Base-by-base conservation (phyloP, 2,113 vertebrate species). In the Conger conger region DNA sequence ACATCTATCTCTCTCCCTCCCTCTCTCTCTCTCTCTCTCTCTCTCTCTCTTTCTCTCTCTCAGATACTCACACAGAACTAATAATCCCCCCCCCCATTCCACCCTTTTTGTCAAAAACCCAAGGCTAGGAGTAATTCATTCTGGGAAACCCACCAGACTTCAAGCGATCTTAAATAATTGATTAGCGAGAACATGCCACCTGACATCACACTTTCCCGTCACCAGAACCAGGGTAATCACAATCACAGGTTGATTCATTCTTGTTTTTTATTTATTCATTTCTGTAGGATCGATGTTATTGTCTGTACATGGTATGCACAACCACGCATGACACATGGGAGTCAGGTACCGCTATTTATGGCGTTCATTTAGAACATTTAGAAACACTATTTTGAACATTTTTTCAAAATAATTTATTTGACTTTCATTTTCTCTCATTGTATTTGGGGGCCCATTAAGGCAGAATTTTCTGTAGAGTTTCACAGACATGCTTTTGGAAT, bases 101-200 rank as follows among this genome's bases (percentile, higher is more conserved):
- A 5, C 57, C 16, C 60, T 37, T 36, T 36, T 33, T 76, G 82
- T 83, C 82, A 83, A 38, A 83, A 83, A 36, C 82, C 27, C 20
- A 68, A 60, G 63, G 82, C 38, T 18, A 27, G 38, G 63, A 30
- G 82, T 68, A 83, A 83, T 73, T 20, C 13, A 83, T 83, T 76
- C 82, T 83, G 63, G 82, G 82, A 83, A 83, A 83, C 76, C 60
- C 82, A 73, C 60, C 63, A 45, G 82, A 45, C 82, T 83, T 83
- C 63, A 83, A 83, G 84, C 35, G 50, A 82, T 54, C 33, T 86
- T 86, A 77, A 86, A 86, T 82, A 82, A 86, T 82, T 81, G 80
- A 82, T 86, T 76, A 81, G 79, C 68, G 50, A 76, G 80, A 86
- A 42, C 84, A 76, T 76, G 80, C 30, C 63, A 37, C 38, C 80